phyloP scores from a whole-genome alignment of 64 coral and sea anemone genomes.

The Montipora capricornis region DNA sequence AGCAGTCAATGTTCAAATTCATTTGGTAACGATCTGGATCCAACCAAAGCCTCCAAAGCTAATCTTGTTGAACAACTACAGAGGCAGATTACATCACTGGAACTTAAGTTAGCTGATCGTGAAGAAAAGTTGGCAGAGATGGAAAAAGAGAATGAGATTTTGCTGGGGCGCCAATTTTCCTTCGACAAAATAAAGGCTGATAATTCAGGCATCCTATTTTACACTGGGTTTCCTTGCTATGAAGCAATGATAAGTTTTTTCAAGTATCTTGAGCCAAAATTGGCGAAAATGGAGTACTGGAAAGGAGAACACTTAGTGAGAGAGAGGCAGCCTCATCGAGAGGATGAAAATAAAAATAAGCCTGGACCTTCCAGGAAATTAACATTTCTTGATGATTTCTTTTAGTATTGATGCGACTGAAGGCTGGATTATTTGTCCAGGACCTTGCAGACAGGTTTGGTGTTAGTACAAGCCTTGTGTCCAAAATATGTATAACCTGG shows the following conservation, averaged over 20 bases:
- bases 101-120: neutral
- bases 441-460: conserved; percentile 55
- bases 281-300: conserved; percentile 67
- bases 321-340: neutral
- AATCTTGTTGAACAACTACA: neutral
- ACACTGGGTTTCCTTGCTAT: conserved; percentile 13
- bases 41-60: neutral
- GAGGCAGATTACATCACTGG: neutral
- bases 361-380: conserved; percentile 50
- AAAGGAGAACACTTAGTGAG: conserved; percentile 9
- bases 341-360: conserved; percentile 14
- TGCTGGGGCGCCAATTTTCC: conserved; percentile 16
- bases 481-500: neutral
- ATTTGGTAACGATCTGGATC: no score
- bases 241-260: conserved; percentile 27
- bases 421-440: conserved; percentile 50
- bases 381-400: conserved; percentile 20
- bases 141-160: neutral
- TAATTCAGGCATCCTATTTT: neutral
- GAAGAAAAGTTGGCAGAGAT: neutral
- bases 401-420: conserved; percentile 50
- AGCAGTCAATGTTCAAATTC: no score
- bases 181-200: conserved; percentile 69
- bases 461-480: conserved; percentile 28
- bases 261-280: conserved; percentile 62